A percentile compares a stretch with the other conserved stretches of the same genome.
phyloP scores from a whole-genome alignment of 2,888 invertebrate genomes.

The Neria commutata region DNA sequence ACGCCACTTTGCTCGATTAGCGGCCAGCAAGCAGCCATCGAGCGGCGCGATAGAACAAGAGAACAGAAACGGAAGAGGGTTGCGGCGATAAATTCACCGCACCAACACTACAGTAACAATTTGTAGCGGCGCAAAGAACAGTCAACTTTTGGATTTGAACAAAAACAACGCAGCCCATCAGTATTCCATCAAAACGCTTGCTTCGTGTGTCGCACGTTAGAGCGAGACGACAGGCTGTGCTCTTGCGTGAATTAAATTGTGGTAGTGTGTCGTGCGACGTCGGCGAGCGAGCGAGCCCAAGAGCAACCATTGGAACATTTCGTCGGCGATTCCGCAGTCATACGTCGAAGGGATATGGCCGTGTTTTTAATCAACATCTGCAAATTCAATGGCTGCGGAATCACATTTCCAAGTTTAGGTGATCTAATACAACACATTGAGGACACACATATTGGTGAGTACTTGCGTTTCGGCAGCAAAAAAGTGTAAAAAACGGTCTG shows the following conservation, averaged over 20 bases:
- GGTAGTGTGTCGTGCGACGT: slow-evolving; percentile 17
- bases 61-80: background rate
- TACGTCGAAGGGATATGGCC: slow-evolving; percentile 71
- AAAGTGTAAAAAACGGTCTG: slow-evolving; percentile 2
- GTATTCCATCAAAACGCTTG: slow-evolving; percentile 28
- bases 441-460: slow-evolving; percentile 82
- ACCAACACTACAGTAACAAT: background rate
- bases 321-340: slow-evolving; percentile 58
- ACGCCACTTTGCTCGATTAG: background rate
- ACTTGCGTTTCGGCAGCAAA: background rate
- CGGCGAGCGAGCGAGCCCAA: too few species aligned
- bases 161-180: slow-evolving; percentile 26
- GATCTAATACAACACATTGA: slow-evolving; percentile 88
- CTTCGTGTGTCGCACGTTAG: background rate
- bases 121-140: too few species aligned
- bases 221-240: background rate
- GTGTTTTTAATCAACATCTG: slow-evolving; percentile 89
- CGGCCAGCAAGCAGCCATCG: too few species aligned
- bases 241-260: background rate
- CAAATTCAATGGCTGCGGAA: slow-evolving; percentile 86
- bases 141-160: slow-evolving; percentile 17
- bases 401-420: slow-evolving; percentile 79
- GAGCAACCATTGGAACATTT: slow-evolving; percentile 43
- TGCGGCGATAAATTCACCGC: background rate
- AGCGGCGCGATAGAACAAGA: background rate